Evolutionary conservation across 1,140 invertebrate species (phyloP).

Genomic region (Bombus confusus): DNA sequence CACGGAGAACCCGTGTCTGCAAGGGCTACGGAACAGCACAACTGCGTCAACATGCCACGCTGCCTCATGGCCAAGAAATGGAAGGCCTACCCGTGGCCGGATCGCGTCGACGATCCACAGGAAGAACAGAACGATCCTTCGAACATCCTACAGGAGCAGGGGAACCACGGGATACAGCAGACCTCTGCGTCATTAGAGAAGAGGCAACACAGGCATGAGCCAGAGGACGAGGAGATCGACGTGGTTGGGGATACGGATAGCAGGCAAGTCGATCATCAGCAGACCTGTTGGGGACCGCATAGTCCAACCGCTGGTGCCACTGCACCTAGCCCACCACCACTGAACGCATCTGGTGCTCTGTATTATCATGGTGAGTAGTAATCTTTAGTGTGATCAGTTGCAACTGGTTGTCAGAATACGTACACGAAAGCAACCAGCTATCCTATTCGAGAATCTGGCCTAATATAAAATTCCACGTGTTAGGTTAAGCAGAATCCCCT

Average conservation of each 20-base stretch:
- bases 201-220: slow-evolving; percentile 77
- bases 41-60: slow-evolving; percentile 86
- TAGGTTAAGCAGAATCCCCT: neutral
- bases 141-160: slow-evolving; percentile 46
- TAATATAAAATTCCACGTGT: slow-evolving; percentile 21
- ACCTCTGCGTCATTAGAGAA: slow-evolving; percentile 56
- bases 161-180: slow-evolving; percentile 40
- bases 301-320: slow-evolving; percentile 88
- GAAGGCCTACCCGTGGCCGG: slow-evolving; percentile 92
- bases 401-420: neutral
- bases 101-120: slow-evolving; percentile 84
- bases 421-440: neutral
- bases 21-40: neutral
- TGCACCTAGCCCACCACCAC: slow-evolving; percentile 88
- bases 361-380: slow-evolving; percentile 86
- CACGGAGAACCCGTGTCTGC: neutral
- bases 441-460: neutral
- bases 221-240: slow-evolving; percentile 92
- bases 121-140: slow-evolving; percentile 59
- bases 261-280: slow-evolving; percentile 73
- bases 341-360: slow-evolving; percentile 83
- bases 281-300: slow-evolving; percentile 87
- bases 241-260: slow-evolving; percentile 86
- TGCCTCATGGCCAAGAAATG: slow-evolving; percentile 96
- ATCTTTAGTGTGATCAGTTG: neutral